These are phyloP conservation scores for Agrochola macilenta DNA, from an alignment of 2,888 invertebrate species.

Conservation along the genomic window DNA sequence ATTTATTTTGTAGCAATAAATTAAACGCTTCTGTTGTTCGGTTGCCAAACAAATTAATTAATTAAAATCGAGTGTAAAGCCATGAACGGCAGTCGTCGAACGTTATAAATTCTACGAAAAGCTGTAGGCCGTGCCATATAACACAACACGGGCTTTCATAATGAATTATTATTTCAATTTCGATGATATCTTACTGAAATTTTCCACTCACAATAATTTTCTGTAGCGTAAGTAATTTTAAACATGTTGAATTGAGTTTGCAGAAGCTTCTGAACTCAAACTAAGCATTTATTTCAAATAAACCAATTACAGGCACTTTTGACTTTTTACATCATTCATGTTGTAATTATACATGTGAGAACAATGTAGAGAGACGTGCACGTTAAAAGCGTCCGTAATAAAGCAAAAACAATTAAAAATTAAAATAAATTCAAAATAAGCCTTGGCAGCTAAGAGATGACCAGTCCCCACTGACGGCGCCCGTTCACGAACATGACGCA, in stretches of 20 bases:
- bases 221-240: conserved; percentile 28
- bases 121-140: conserved; percentile 31
- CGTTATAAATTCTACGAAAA: conserved; percentile 55
- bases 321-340: too few species aligned
- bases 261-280: background rate
- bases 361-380: too few species aligned
- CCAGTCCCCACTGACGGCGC: too few species aligned
- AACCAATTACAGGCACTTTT: too few species aligned
- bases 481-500: too few species aligned
- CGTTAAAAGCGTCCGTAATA: too few species aligned
- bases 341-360: too few species aligned
- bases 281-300: too few species aligned
- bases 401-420: too few species aligned
- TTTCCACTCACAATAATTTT: conserved; percentile 22
- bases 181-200: conserved; percentile 37
- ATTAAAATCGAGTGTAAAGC: conserved; percentile 65
- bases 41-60: conserved; percentile 69
- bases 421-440: too few species aligned
- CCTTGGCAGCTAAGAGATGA: too few species aligned
- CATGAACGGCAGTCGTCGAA: conserved; percentile 47
- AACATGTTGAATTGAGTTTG: conserved; percentile 13
- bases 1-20: conserved; percentile 69
- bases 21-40: conserved; percentile 60
- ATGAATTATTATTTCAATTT: conserved; percentile 59
- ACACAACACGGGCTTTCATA: conserved; percentile 46